phyloP scores from a whole-genome alignment of 2,113 vertebrate species.

The Bettongia penicillata region DNA sequence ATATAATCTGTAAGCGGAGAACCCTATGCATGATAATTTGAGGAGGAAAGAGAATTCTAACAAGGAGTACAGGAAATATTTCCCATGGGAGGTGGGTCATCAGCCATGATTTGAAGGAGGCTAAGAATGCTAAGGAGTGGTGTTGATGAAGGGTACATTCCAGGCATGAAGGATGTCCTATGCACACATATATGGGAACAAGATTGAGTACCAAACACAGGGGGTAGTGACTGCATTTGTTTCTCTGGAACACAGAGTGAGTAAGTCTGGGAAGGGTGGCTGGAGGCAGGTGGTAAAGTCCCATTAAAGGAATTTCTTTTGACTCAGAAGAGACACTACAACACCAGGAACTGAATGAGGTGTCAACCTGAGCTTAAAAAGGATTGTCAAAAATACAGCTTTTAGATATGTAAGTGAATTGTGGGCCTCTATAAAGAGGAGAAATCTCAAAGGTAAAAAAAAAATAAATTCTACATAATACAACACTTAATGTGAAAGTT shows the following conservation, averaged over 20 bases:
- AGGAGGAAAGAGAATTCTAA: background rate
- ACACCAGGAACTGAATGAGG: background rate
- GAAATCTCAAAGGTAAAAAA: background rate
- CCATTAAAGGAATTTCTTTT: background rate
- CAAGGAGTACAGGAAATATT: background rate
- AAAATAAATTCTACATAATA: background rate
- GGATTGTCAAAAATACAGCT: background rate
- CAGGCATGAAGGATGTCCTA: background rate
- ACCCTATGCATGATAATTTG: background rate
- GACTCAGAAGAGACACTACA: accelerated
- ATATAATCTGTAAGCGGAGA: background rate
- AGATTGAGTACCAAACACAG: background rate
- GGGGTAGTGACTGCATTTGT: background rate
- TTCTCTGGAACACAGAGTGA: background rate
- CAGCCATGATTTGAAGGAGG: background rate
- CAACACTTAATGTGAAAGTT: conserved; percentile 52
- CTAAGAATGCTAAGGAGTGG: too few species aligned
- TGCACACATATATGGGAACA: background rate
- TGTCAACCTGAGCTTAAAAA: background rate
- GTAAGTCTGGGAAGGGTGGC: background rate
- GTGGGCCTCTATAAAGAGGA: conserved; percentile 13
- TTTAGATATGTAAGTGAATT: background rate
- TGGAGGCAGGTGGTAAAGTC: background rate
- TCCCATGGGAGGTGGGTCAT: background rate
- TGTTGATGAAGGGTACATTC: background rate